Evolutionary conservation across 2,797 vertebrate species (phyloP), one percentile per base, ranked within the genome.

Genomic region (Typhlichthys subterraneus): DNA sequence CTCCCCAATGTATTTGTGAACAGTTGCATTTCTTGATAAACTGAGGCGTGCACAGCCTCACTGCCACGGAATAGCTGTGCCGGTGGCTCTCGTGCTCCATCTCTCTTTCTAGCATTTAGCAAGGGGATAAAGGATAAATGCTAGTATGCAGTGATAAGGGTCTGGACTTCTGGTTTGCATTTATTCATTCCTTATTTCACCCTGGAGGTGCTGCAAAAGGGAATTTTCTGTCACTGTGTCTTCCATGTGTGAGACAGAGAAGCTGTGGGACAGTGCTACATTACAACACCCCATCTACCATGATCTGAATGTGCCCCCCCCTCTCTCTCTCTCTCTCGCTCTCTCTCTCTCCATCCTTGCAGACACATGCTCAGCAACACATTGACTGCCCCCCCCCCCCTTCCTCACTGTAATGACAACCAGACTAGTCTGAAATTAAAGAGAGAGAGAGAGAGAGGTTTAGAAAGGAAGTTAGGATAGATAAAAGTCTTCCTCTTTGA

Each of bases 191-290:
- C 87, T 91, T 85, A 80, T 91, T 93, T 93, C 87, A 88, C 87
- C 90, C 91, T 88, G 85, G 81, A 92, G 88, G 88, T 81, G 86
- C 85, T 85, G 86, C 78, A 67, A 90, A 84, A 77, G 88, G 80
- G 91, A 92, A 93, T 93, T 92, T 93, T 91, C 92, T 93, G 92
- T 91, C 91, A 87, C 85, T 89, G 84, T 91, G 90, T 79, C 80
- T 85, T 72, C 88, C 92, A 93, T 93, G 90, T 93, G 92, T 90
- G 88, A 91, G 90, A 89, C 92, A 92, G 91, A 82, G 69, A 88
- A 84, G 77, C 84, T 87, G 83, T 76, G 88, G 85, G 81, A 92
- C 74, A 72, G 80, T 70, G 84, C 87, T 83, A 82, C 83, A 82
- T 73, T 29, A 4, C 23, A 29, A 4, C 23, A 29, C 23, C 23